Evolutionary conservation across 2,797 vertebrate genomes (phyloP).

Genomic region (Centropyge bicolor): DNA sequence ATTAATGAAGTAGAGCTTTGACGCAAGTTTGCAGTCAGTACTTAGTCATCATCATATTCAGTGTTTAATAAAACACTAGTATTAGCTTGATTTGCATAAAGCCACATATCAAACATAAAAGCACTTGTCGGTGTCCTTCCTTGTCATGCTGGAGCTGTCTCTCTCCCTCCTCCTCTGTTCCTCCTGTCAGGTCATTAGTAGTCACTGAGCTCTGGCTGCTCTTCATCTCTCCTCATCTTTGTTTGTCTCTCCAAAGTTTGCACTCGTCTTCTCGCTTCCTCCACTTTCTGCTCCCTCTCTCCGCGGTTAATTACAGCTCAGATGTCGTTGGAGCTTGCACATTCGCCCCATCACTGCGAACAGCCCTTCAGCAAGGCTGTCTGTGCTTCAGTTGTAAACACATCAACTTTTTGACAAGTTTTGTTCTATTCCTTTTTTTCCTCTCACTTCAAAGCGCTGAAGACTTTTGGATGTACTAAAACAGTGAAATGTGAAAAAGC

Average conservation of each 20-base stretch:
- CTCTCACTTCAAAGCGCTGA: slow-evolving; percentile 2
- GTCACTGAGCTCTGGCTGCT: slow-evolving; percentile 18
- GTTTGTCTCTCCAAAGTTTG: slow-evolving; percentile 33
- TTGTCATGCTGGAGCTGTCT: background rate
- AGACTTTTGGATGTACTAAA: background rate
- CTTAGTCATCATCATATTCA: background rate
- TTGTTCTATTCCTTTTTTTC: background rate
- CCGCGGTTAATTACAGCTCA: slow-evolving; percentile 47
- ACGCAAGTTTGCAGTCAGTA: background rate
- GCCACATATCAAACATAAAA: background rate
- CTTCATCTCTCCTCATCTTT: slow-evolving; percentile 22
- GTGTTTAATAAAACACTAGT: slow-evolving; percentile 6
- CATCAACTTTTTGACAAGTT: slow-evolving; percentile 33
- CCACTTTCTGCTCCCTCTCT: slow-evolving; percentile 15
- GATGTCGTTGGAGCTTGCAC: slow-evolving; percentile 17
- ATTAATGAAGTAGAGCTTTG: background rate
- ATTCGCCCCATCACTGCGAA: slow-evolving; percentile 18
- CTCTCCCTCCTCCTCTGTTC: slow-evolving; percentile 50
- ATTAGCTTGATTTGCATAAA: background rate
- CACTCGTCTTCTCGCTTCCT: background rate
- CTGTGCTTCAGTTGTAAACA: slow-evolving; percentile 39
- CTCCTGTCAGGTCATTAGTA: slow-evolving; percentile 69
- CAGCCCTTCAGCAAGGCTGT: slow-evolving; percentile 33
- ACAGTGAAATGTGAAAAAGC: background rate
- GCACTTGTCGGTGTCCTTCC: background rate